Base-by-base conservation (phyloP, 2,797 vertebrate species). In the Gymnoscopelus microlampas region DNA sequence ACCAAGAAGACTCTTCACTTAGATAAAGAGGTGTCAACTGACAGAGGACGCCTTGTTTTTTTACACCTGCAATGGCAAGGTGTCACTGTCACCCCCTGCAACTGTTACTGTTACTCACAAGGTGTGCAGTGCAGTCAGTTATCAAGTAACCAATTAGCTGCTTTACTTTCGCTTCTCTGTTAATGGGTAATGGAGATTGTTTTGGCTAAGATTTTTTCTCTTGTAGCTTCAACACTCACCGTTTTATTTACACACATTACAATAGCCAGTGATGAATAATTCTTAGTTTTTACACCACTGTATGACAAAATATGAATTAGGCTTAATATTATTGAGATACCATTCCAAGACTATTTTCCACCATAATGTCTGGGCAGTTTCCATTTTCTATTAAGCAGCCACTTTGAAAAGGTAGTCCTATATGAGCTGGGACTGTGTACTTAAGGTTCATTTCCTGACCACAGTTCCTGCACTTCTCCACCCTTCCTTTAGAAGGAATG, bases 401-500 rank as follows among this genome's bases (percentile, higher is more conserved):
- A 60, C 65, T 57, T 48, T 76, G 69, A 39, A 76, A 81, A 87
- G 76, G 80, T 81, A 29, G 26, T 1, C 26, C 26, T 29, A 44
- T 44, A 81, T 73, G 80, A 75, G 76, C 63, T 19, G 24, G 70
- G 70, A 63, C 49, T 88, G 68, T 90, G 88, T 85, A 71, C 81
- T 87, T 82, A 87, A 87, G 75, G 82, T 87, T 87, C 80, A 75
- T 89, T 90, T 92, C 88, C 90, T 89, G 87, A 85, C 85, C 80
- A 68, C 79, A 84, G 72, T 79, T 81, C 73, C 85, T 82, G 80
- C 55, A 62, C 68, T 74, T 85, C 81, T 84, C 86, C 88, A 84
- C 82, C 83, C 87, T 71, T 72, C 55, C 63, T 59, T 61, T 78
- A 70, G 75, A 73, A 90, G 86, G 87, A 92, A 88, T 91, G 84